Percentiles rank a stretch among this genome's conserved stretches.
These are phyloP conservation scores for Beroe ovata DNA, from an alignment of 37 sponge, comb jelly and placozoan species.

Conservation along the genomic window DNA sequence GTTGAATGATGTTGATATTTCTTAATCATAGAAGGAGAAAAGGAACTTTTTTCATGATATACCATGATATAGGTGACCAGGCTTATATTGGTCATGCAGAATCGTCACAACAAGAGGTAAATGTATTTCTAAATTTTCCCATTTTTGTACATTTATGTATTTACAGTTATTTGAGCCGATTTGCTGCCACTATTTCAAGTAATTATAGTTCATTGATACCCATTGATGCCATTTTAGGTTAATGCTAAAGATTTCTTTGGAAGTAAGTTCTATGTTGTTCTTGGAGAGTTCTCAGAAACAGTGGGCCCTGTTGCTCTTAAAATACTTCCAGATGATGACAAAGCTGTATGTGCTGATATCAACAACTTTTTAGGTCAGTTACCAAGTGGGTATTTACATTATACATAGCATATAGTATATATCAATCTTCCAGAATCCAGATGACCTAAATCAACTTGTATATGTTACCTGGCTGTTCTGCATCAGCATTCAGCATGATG, in stretches of 20 bases:
- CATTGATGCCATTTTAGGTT: neutral
- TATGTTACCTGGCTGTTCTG: too few relatives aligned
- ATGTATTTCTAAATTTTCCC: too few relatives aligned
- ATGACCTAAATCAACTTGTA: too few relatives aligned
- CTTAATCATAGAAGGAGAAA: too few relatives aligned
- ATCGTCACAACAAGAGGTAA: neutral
- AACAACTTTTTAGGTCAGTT: constrained; percentile 24
- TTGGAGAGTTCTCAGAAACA: constrained; percentile 8
- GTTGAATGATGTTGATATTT: too few relatives aligned
- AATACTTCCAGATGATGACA: constrained; percentile 16
- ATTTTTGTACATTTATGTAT: too few relatives aligned
- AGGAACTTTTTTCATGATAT: too few relatives aligned
- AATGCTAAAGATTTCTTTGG: neutral
- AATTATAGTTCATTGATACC: neutral
- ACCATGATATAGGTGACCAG: neutral
- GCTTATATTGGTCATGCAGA: neutral
- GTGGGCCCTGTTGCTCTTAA: neutral
- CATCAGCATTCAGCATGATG: too few relatives aligned
- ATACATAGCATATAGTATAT: neutral
- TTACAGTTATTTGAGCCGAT: too few relatives aligned
- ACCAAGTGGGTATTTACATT: neutral
- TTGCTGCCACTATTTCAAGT: neutral
- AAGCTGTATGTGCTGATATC: neutral
- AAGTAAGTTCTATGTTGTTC: neutral
- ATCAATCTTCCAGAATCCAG: neutral